Base-by-base conservation (phyloP, 1,140 invertebrate genomes). In the Palaemon carinicauda region DNA sequence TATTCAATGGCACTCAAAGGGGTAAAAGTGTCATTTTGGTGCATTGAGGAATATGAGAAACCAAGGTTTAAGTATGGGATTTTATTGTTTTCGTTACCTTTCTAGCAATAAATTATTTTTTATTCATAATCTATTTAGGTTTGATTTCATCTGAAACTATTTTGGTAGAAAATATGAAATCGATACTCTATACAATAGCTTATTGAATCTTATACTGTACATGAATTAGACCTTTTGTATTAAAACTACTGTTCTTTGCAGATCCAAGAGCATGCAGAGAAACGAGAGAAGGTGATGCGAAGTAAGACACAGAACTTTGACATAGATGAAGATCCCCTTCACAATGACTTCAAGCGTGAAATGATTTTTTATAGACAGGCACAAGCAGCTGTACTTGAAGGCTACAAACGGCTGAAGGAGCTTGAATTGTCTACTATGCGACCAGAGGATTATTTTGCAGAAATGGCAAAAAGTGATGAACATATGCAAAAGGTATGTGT, bases 401-500 rank as follows among this genome's bases (percentile, higher is more conserved):
- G 94, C 3, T 93, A 99, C 21, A 93, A 94, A 29, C 93, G 93
- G 77, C 91, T 99, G 5, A 95, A 96, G 73, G 94, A 94, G 87
- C 90, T 97, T 4, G 94, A 94, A 29, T 93, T 98, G 54, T 92
- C 94, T 0, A 98, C 97, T 0, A 95, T 94, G 90, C 93, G 96
- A 82, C 98, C 98, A 0, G 95, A 97, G 50, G 98, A 99, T 92
- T 99, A 98, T 92, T 99, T 98, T 93, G 98, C 98, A 1, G 96
- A 99, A 93, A 99, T 99, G 98, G 97, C 97, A 2, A 99, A 99
- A 91, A 94, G 96, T 74, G 98, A 99, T 92, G 94, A 94, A 56
- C 98, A 99, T 89, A 99, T 99, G 98, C 96, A 98, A 90, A 99
- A 98, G 92, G 94, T 95, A 83, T 21, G 27, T 52, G 3, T 50